phyloP scores from a whole-genome alignment of 2,888 invertebrate species.

The Noctua pronuba region DNA sequence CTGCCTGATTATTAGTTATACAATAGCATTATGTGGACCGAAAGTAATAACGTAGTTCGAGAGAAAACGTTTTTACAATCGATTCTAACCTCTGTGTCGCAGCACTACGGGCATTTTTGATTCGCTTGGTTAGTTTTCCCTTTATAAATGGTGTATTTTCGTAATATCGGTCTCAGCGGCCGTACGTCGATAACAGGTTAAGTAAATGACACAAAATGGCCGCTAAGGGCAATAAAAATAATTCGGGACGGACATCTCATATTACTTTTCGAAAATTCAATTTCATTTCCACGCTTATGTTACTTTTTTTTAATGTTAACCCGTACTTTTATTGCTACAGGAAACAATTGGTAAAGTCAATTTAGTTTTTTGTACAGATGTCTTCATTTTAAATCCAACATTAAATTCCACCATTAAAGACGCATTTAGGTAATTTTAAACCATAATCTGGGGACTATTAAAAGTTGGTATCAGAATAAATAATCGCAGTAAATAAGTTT shows the following conservation, averaged over 20 bases:
- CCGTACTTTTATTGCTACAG: constrained; percentile 68
- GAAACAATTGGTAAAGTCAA: constrained; percentile 70
- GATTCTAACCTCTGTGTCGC: constrained; percentile 67
- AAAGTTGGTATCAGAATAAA: constrained; percentile 59
- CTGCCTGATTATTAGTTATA: constrained; percentile 81
- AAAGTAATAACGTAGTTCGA: constrained; percentile 61
- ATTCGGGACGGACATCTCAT: constrained; percentile 78
- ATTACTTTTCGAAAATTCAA: constrained; percentile 83
- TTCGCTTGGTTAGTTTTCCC: constrained; percentile 56
- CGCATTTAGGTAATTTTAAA: constrained; percentile 69
- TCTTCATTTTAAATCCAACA: constrained; percentile 67
- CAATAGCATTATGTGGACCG: constrained; percentile 78
- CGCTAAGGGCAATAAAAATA: constrained; percentile 79
- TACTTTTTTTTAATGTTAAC: constrained; percentile 71
- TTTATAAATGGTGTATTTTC: constrained; percentile 67
- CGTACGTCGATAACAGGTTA: constrained; percentile 84
- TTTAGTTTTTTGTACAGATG: constrained; percentile 69
- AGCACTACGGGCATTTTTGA: constrained; percentile 57
- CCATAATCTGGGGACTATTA: constrained; percentile 57
- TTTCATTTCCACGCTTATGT: constrained; percentile 79
- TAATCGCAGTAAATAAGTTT: constrained; percentile 45
- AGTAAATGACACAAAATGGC: constrained; percentile 86
- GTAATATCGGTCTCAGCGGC: constrained; percentile 71
- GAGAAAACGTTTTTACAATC: constrained; percentile 54
- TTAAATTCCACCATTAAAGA: constrained; percentile 70